Conservation (phyloP, 2,797 vertebrate genomes). For the Sylvia borin region DNA sequence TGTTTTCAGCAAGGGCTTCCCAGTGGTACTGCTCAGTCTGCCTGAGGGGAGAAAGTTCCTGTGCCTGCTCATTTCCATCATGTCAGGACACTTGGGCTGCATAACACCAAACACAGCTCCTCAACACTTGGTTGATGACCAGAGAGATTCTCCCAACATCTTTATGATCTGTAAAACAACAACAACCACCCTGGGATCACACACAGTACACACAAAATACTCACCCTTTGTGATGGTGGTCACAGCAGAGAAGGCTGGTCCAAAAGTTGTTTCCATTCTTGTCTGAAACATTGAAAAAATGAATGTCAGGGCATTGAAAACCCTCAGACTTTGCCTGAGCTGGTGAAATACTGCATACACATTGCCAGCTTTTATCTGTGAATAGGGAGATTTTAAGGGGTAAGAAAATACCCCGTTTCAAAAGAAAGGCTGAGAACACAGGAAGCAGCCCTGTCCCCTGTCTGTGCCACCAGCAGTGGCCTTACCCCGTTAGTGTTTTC, state of each 20-base stretch:
- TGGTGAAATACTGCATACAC: not conserved
- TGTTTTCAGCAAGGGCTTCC: not conserved
- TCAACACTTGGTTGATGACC: not conserved
- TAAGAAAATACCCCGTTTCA: not conserved
- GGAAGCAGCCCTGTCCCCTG: not conserved
- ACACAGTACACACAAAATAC: not conserved
- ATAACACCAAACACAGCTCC: not conserved
- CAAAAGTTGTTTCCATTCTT: constrained; percentile 88
- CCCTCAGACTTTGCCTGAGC: not conserved
- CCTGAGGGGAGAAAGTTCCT: not conserved
- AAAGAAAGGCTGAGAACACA: not conserved
- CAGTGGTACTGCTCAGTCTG: not conserved
- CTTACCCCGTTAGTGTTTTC: constrained; percentile 83
- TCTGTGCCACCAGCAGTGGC: not conserved
- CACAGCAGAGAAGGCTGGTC: constrained; percentile 82
- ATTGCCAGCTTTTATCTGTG: not conserved
- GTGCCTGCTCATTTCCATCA: not conserved
- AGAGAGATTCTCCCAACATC: not conserved
- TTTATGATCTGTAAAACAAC: not conserved
- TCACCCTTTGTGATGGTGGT: constrained; percentile 87
- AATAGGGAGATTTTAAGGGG: not conserved
- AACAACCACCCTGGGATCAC: not conserved
- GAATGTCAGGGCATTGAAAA: not conserved
- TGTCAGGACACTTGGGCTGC: not conserved
- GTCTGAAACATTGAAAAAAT: constrained; percentile 67